These are phyloP conservation scores for Perodicticus potto DNA, from an alignment of 2,797 vertebrate genomes.

Conservation along the genomic window DNA sequence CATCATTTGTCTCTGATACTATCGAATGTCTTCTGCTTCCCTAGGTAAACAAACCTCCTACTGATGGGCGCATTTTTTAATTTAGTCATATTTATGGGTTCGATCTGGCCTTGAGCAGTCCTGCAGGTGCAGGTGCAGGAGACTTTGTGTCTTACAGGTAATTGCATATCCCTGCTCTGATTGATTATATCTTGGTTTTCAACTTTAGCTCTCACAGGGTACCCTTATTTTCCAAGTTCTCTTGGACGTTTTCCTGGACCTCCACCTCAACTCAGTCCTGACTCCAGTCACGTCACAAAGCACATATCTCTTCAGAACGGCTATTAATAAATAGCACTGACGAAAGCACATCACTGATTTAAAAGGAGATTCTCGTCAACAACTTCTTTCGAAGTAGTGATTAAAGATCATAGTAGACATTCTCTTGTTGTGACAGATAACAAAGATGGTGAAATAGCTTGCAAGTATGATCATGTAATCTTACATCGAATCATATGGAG, in stretches of 20 bases:
- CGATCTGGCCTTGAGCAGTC: neutral
- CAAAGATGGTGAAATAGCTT: neutral
- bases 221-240: neutral
- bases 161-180: neutral
- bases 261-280: neutral
- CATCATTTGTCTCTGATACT: neutral
- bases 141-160: neutral
- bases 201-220: neutral
- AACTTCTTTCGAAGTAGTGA: conserved; percentile 27
- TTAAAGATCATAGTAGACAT: neutral
- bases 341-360: neutral
- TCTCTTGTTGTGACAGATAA: neutral
- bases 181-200: conserved; percentile 31
- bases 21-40: neutral
- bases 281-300: neutral
- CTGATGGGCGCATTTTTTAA: neutral
- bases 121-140: neutral
- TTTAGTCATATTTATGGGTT: neutral
- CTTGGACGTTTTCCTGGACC: neutral
- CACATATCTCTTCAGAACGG: neutral
- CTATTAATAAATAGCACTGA: neutral
- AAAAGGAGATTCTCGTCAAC: conserved; percentile 35
- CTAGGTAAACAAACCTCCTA: neutral
- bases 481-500: neutral
- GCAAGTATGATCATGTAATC: neutral